Evolutionary conservation across 1,140 invertebrate genomes (phyloP).

Genomic region (Trachymyrmex cornetzi): DNA sequence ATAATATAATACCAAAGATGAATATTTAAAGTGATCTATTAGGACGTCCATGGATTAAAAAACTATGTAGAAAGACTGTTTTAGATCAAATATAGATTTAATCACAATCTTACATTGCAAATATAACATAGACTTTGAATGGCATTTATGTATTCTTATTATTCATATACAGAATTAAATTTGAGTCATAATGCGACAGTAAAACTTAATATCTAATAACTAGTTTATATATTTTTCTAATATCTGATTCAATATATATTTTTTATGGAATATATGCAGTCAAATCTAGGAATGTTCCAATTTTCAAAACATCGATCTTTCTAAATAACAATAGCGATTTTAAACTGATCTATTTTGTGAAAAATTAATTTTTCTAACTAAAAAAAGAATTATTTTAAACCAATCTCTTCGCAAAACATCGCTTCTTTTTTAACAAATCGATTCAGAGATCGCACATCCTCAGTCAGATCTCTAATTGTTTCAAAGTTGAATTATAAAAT

Average conservation of each 20-base stretch:
- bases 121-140: neutral
- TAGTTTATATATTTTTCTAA: neutral
- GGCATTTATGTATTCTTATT: conserved; percentile 5
- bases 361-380: too few species aligned
- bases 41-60: neutral
- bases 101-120: conserved; percentile 28
- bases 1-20: neutral
- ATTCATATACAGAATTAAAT: conserved; percentile 7
- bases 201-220: neutral
- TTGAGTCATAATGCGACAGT: neutral
- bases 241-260: neutral
- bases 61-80: neutral
- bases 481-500: neutral
- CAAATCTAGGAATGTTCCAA: too few species aligned
- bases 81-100: conserved; percentile 16
- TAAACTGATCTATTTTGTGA: too few species aligned
- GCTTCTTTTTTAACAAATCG: too few species aligned
- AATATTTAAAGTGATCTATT: neutral
- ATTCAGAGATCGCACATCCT: too few species aligned
- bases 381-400: too few species aligned
- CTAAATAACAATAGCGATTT: too few species aligned
- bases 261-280: neutral
- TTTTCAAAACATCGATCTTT: too few species aligned
- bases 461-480: neutral
- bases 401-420: too few species aligned